These are phyloP conservation scores for Ips typographus DNA, from an alignment of 1,140 invertebrate species.

Conservation along the genomic window DNA sequence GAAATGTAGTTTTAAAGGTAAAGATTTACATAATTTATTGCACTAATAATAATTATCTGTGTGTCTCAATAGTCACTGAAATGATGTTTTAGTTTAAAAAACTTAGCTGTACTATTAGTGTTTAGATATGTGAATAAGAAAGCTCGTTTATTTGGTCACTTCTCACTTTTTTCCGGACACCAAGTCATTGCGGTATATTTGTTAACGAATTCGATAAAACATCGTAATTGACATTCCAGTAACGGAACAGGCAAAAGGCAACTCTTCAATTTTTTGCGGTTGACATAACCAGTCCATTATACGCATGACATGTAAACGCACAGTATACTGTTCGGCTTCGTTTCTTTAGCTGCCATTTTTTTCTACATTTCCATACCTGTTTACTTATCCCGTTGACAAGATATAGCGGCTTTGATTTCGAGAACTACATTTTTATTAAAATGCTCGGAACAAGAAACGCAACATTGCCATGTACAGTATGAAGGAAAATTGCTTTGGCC, in stretches of 20 bases:
- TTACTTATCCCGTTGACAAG: conserved; percentile 19
- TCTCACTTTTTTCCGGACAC: too few relatives aligned
- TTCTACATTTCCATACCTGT: conserved; percentile 28
- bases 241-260: conserved; percentile 12
- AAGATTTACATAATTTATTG: too few relatives aligned
- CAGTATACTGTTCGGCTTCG: conserved; percentile 11
- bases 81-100: too few relatives aligned
- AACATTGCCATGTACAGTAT: conserved; percentile 26
- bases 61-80: too few relatives aligned
- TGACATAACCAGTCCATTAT: conserved; percentile 21
- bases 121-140: too few relatives aligned
- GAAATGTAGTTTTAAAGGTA: too few relatives aligned
- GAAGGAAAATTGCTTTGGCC: conserved; percentile 10
- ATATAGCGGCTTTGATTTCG: conserved; percentile 25
- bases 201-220: not conserved
- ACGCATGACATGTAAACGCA: conserved; percentile 27
- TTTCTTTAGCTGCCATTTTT: conserved; percentile 16
- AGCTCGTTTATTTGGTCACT: too few relatives aligned
- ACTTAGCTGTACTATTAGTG: too few relatives aligned
- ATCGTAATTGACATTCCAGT: conserved; percentile 5
- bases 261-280: conserved; percentile 8
- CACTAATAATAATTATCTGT: too few relatives aligned
- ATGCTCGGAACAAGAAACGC: conserved; percentile 7
- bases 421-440: conserved; percentile 32
- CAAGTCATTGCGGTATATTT: too few relatives aligned